These are phyloP conservation scores for Ciconia stormi DNA, from an alignment of 2,113 vertebrate genomes.

Conservation along the genomic window DNA sequence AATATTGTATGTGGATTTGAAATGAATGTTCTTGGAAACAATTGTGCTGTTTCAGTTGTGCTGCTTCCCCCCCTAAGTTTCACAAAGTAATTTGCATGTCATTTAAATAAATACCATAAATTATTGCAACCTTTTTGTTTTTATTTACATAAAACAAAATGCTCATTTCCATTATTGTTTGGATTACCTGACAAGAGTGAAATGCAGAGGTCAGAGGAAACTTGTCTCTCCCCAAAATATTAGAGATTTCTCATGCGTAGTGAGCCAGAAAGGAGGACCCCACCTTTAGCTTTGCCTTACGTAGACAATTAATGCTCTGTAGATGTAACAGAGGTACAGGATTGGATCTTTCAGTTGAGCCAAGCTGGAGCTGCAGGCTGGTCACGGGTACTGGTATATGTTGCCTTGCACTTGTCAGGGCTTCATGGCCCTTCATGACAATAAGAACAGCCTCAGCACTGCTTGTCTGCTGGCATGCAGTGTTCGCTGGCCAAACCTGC, in stretches of 20 bases:
- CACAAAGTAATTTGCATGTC: constrained; percentile 55
- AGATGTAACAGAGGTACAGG: neutral
- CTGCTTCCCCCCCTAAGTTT: constrained; percentile 20
- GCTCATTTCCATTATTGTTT: constrained; percentile 33
- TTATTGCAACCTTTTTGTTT: constrained; percentile 33
- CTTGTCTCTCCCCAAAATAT: neutral
- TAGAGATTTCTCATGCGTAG: neutral
- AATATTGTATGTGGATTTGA: constrained; percentile 50
- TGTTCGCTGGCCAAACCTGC: neutral
- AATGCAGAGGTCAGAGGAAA: neutral
- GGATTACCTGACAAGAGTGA: constrained; percentile 10
- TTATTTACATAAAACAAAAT: constrained; percentile 60
- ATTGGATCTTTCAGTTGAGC: neutral
- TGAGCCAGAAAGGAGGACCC: neutral
- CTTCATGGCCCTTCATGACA: neutral
- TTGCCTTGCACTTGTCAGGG: neutral
- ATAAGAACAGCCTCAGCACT: neutral
- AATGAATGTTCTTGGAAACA: constrained; percentile 51
- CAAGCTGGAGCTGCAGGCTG: neutral
- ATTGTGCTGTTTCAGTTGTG: constrained; percentile 48
- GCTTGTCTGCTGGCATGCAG: neutral
- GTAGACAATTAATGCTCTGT: neutral
- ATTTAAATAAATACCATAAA: constrained; percentile 62
- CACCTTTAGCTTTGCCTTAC: neutral
- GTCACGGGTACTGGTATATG: neutral